Percentiles rank a stretch among this genome's conserved stretches.
phyloP scores from a whole-genome alignment of 2,888 invertebrate genomes.

The Pristionchus fissidentatus region DNA sequence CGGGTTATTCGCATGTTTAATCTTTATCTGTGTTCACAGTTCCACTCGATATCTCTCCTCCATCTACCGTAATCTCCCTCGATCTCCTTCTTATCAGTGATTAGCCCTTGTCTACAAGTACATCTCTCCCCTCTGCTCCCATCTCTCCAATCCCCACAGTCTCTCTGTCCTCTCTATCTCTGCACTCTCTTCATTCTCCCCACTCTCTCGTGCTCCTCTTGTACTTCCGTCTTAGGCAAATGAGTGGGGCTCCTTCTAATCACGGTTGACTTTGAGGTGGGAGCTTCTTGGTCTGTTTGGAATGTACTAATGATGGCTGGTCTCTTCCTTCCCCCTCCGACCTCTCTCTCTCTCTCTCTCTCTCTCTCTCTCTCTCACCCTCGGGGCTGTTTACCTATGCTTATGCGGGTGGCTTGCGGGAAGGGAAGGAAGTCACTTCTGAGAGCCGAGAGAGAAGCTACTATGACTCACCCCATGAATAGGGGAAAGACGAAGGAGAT shows the following conservation, averaged over 20 bases:
- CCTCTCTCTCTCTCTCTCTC: constrained; percentile 4
- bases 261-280: constrained; percentile 26
- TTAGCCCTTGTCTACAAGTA: constrained; percentile 32
- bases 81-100: constrained; percentile 6
- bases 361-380: constrained; percentile 4
- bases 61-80: constrained; percentile 27
- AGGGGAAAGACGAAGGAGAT: background rate
- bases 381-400: constrained; percentile 34
- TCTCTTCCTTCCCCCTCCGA: background rate
- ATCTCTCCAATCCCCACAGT: background rate
- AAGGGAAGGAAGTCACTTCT: constrained; percentile 33
- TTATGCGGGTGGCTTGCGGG: constrained; percentile 11
- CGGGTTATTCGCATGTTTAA: background rate
- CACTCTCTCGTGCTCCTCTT: constrained; percentile 9
- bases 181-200: background rate
- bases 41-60: background rate
- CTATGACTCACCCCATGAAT: constrained; percentile 34
- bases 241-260: constrained; percentile 23
- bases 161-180: background rate
- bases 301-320: constrained; percentile 38
- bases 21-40: background rate
- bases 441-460: too few relatives aligned
- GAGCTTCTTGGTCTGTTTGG: constrained; percentile 20
- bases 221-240: constrained; percentile 41
- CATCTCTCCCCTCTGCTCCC: background rate